A percentile compares a stretch with the other conserved stretches of the same genome.
Evolutionary conservation across 2,797 vertebrate species (phyloP).

Genomic region (Schizothorax lantsangensis): DNA sequence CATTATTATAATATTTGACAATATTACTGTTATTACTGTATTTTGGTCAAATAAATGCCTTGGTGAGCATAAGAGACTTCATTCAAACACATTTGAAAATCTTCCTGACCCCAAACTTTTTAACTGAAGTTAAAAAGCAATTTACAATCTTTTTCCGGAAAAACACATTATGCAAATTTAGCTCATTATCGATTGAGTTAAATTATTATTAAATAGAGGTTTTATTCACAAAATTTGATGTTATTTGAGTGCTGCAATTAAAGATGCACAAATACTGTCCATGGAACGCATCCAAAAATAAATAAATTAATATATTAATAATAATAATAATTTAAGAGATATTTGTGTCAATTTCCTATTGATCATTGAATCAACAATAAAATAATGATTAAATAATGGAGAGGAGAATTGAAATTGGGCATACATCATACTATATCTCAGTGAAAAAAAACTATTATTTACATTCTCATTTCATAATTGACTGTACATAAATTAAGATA

Average conservation of each 20-base stretch:
- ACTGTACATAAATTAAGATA: slow-evolving; percentile 45
- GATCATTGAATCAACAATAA: neutral
- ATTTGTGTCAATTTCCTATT: neutral
- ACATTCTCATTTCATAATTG: neutral
- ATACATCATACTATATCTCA: neutral
- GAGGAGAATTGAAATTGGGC: neutral
- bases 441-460: neutral
- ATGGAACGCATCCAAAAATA: neutral
- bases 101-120: neutral
- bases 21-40: neutral
- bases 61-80: neutral
- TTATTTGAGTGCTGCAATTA: neutral
- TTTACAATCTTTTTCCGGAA: neutral
- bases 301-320: neutral
- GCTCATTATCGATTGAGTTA: no score
- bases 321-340: neutral
- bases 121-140: neutral
- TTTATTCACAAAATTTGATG: neutral
- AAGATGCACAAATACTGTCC: neutral
- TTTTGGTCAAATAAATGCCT: neutral
- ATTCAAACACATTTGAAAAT: neutral
- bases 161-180: neutral
- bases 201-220: neutral
- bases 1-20: neutral
- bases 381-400: neutral